Evolutionary conservation across 2,797 vertebrate species (phyloP), one percentile per base, ranked within the genome.

Genomic region (Pangasius larnaudii): DNA sequence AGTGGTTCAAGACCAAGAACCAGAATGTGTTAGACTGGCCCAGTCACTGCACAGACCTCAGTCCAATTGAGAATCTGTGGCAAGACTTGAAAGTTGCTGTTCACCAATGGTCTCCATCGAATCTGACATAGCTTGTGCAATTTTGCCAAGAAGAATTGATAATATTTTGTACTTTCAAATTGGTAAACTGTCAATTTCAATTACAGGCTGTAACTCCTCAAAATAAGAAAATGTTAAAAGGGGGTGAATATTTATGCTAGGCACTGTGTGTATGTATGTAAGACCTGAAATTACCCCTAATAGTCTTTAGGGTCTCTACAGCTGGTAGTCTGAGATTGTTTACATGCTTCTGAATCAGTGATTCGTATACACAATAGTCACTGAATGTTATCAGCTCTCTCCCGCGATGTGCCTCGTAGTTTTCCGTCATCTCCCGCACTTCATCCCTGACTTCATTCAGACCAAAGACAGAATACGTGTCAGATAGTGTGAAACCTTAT

Each of bases 351-450:
- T 91, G 88, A 61, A 91, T 85, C 69, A 90, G 46, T 30, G 81
- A 61, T 59, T 88, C 89, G 24, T 67, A 92, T 59, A 90, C 90
- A 75, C 88, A 87, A 63, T 90, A 92, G 53, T 91, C 91, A n/a
- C 89, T 92, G 88, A 92, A 92, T 10, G 91, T 90, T 77, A 90
- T 88, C n/a, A 92, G 59, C 77, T 92, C 91, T 89, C 90, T 88
- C 65, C 91, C 90, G 16, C 91, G 89, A 89, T 89, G 77, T 13
- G 58, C 90, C 10, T 85, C 91, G 36, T 91, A 92, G 3, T 91
- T 88, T 56, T 89, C 88, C 0, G 22, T 89, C 88, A 90, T 89
- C 27, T 86, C 61, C 36, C 2, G 81, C 33, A 91, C 77, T 16
- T 85, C 83, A 39, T 85, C 77, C 77, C 27, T 89, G 39, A 91